phyloP scores from a whole-genome alignment of 2,113 vertebrate genomes.

The Morphnarchus princeps region DNA sequence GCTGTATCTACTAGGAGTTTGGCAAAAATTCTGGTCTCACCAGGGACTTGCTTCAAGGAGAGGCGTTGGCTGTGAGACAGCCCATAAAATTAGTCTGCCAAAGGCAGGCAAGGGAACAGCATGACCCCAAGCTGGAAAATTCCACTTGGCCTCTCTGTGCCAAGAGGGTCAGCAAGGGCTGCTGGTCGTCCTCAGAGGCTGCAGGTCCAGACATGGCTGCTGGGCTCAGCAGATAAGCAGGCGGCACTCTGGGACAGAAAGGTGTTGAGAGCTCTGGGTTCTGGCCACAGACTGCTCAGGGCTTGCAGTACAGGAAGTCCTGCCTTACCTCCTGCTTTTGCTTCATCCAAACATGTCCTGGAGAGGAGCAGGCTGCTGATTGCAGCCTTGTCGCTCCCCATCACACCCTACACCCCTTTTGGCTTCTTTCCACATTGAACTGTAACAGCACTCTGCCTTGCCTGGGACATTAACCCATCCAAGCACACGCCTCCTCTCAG shows the following conservation, averaged over 20 bases:
- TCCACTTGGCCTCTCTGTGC: constrained; percentile 10
- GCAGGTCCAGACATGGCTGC: neutral
- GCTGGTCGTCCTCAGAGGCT: neutral
- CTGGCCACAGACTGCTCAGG: neutral
- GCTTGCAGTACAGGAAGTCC: neutral
- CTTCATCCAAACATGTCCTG: neutral
- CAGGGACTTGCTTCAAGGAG: neutral
- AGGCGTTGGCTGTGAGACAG: neutral
- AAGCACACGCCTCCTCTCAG: neutral
- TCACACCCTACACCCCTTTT: neutral
- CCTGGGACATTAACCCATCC: neutral
- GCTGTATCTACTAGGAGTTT: neutral
- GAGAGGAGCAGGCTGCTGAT: neutral
- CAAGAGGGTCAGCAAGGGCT: neutral
- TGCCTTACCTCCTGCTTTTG: neutral
- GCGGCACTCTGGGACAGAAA: neutral
- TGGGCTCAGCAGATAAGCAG: neutral
- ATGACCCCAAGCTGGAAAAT: constrained; percentile 19
- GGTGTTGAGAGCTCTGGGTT: neutral
- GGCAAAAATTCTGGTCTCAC: neutral
- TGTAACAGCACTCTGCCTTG: neutral
- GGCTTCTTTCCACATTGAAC: neutral
- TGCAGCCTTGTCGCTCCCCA: neutral
- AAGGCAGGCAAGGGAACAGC: neutral
- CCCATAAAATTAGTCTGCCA: neutral